A percentile compares a stretch with the other conserved stretches of the same genome.
phyloP scores from a whole-genome alignment of 2,888 invertebrate genomes.

The Chalcis sispes region DNA sequence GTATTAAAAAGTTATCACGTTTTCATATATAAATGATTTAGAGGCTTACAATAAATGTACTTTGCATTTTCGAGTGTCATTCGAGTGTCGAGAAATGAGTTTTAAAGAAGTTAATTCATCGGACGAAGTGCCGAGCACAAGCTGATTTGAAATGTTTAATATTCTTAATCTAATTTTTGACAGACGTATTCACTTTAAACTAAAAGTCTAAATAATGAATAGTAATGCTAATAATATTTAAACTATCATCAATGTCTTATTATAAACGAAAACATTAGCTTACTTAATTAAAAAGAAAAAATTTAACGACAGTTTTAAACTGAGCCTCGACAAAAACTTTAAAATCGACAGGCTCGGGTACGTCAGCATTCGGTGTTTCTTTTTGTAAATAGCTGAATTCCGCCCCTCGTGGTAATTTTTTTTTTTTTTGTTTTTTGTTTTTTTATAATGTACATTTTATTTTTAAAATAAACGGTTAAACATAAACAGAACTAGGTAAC shows the following conservation, averaged over 20 bases:
- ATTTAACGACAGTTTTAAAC: slow-evolving; percentile 9
- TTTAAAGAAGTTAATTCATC: no score
- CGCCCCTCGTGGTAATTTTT: slow-evolving; percentile 20
- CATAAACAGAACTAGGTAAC: no score
- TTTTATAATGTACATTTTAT: not conserved
- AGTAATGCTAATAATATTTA: slow-evolving; percentile 14
- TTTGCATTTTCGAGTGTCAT: no score
- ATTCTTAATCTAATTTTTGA: no score
- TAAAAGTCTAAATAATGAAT: slow-evolving; percentile 9
- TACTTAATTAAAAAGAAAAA: not conserved
- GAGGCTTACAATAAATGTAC: no score
- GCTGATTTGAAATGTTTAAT: no score
- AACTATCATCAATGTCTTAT: not conserved
- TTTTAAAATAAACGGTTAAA: slow-evolving; percentile 21
- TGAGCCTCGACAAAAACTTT: slow-evolving; percentile 27
- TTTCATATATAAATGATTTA: no score
- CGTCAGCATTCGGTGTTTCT: not conserved
- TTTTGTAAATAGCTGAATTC: slow-evolving; percentile 14
- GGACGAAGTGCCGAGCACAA: no score
- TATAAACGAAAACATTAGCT: slow-evolving; percentile 1
- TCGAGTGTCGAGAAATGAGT: no score
- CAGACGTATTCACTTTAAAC: no score
- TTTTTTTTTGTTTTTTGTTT: slow-evolving; percentile 2
- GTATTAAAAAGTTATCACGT: no score
- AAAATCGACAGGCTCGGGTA: slow-evolving; percentile 27